These are phyloP conservation scores for Euwallacea fornicatus DNA, from an alignment of 1,140 invertebrate species.

Conservation along the genomic window DNA sequence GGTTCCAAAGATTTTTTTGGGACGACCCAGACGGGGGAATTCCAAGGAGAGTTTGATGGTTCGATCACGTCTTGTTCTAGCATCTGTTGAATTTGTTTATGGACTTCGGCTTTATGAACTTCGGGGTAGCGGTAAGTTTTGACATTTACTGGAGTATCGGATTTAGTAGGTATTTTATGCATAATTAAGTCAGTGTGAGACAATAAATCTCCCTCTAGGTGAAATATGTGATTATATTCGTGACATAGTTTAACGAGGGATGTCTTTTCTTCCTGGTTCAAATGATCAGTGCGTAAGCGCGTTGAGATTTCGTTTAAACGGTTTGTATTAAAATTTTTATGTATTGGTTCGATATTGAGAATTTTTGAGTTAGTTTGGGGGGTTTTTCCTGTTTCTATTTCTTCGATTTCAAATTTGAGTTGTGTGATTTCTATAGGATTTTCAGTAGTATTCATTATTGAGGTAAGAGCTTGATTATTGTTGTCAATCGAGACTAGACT, in stretches of 20 bases:
- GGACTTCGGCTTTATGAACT: slow-evolving; percentile 37
- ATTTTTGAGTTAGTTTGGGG: neutral
- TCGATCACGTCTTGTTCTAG: slow-evolving; percentile 38
- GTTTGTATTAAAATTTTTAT: neutral
- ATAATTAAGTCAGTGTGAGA: slow-evolving; percentile 25
- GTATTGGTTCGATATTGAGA: neutral
- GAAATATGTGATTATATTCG: slow-evolving; percentile 25
- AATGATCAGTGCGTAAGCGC: neutral
- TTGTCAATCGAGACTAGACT: neutral
- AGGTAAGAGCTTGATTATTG: neutral
- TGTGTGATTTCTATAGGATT: neutral
- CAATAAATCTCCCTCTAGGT: slow-evolving; percentile 16
- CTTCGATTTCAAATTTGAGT: neutral
- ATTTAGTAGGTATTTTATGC: slow-evolving; percentile 20
- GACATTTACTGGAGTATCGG: slow-evolving; percentile 10
- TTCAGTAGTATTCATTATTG: neutral
- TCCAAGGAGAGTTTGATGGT: slow-evolving; percentile 33
- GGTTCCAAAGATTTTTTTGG: slow-evolving; percentile 48
- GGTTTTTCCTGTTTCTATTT: neutral
- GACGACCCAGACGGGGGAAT: slow-evolving; percentile 35
- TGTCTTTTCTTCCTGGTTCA: slow-evolving; percentile 8
- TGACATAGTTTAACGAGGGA: neutral
- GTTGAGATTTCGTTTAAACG: neutral
- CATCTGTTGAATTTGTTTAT: slow-evolving; percentile 41
- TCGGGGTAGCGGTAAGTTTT: slow-evolving; percentile 38